phyloP scores from a whole-genome alignment of 2,113 vertebrate genomes.

The Zosterops lateralis region DNA sequence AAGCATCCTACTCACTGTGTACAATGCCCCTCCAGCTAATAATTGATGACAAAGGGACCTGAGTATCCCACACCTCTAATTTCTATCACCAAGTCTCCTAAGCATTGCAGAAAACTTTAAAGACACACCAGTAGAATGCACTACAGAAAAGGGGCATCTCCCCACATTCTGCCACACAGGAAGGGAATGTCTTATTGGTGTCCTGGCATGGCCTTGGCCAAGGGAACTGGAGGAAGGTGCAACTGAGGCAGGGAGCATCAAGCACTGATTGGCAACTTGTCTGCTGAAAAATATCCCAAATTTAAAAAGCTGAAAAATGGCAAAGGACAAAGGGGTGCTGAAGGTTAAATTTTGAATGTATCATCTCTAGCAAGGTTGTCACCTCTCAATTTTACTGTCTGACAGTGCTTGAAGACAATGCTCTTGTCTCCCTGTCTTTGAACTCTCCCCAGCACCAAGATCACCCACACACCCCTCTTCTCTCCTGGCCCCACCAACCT shows the following conservation, averaged over 20 bases:
- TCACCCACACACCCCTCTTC: neutral
- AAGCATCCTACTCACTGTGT: neutral
- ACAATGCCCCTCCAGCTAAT: neutral
- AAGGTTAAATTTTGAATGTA: neutral
- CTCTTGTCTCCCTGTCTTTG: neutral
- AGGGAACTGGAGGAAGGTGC: neutral
- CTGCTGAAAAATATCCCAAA: neutral
- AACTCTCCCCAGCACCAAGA: neutral
- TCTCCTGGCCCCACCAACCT: neutral
- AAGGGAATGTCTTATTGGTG: neutral
- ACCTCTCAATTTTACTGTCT: neutral
- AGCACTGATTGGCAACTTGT: neutral
- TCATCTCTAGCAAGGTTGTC: neutral
- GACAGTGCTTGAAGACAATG: neutral
- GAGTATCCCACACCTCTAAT: neutral
- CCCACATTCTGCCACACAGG: neutral
- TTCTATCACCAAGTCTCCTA: neutral
- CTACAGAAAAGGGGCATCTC: neutral
- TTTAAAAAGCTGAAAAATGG: neutral
- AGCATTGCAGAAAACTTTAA: neutral
- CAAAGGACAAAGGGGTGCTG: neutral
- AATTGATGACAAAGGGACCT: neutral
- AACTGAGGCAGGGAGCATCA: neutral
- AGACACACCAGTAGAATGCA: neutral
- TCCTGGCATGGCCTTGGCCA: neutral